Base-by-base conservation (phyloP, 2,797 vertebrate species). In the Enoplosus armatus region DNA sequence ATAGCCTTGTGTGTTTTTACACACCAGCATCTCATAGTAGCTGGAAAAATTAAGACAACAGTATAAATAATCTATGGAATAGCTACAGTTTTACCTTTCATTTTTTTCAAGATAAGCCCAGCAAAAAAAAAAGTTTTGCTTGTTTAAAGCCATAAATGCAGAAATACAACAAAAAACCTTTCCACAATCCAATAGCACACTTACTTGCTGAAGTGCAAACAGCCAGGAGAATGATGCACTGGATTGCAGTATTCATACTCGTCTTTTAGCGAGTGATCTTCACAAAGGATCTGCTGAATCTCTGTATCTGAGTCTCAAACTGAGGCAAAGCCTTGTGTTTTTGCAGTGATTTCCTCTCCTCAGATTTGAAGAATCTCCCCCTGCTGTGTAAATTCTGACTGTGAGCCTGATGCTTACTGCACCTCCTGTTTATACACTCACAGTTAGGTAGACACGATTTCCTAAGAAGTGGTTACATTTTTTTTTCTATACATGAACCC, bases 1-100 rank as follows among this genome's bases (percentile, higher is more conserved):
- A 74, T 2, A 0, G 0, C 0, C 0, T 0, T 4, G 2, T 0
- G 7, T 8, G 24, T 3, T 0, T 0, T 7, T 0, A 64, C 0
- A 53, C 85, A 89, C 1, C 0, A 18, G 31, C 87, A 89, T 1
- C 6, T 7, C 0, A 0, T 5, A 5, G 61, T 22, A 29, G 4
- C 81, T 80, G 68, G 6, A 3, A 60, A n/a, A 51, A 37, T 11
- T 6, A 27, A 48, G 11, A 37, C 4, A 18, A 15, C 4, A 53
- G 9, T 41, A 10, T 65, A 6, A 66, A 33, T 48, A 41, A 53
- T 2, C 3, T 9, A n/a, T 35, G n/a, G 0, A 18, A 20, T 5
- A 26, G 24, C 2, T n/a, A 29, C 22, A 45, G 7, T 10, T 45
- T 9, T 0, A 50, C n/a, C 6, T n/a, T 2, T 55, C 2, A 22